phyloP scores from a whole-genome alignment of 2,113 vertebrate species.

The Cryptomyrus ogoouensis region DNA sequence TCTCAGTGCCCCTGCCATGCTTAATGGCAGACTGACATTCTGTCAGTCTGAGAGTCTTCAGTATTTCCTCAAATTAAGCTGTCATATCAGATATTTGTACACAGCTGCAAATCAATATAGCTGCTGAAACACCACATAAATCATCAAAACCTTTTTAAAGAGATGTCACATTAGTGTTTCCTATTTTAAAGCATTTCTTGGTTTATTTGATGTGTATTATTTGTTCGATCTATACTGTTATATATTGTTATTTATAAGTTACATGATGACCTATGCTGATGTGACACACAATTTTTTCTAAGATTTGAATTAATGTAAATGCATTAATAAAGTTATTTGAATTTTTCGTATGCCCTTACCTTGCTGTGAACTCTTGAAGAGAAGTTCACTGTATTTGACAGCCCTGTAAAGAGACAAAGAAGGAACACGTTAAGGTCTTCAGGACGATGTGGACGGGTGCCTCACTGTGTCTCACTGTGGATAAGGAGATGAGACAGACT shows the following conservation, averaged over 20 bases:
- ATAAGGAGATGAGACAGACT: background rate
- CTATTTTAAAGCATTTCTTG: background rate
- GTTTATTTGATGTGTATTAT: background rate
- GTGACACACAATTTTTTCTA: background rate
- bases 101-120: background rate
- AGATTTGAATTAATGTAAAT: background rate
- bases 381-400: background rate
- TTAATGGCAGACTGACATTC: background rate
- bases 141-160: background rate
- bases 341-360: slow-evolving; percentile 4
- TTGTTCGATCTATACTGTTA: background rate
- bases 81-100: background rate
- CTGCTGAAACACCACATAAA: background rate
- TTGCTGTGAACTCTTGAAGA: background rate
- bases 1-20: background rate
- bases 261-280: background rate
- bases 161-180: background rate
- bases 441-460: background rate
- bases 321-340: background rate
- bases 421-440: background rate
- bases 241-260: background rate
- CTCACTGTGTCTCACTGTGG: background rate
- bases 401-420: slow-evolving; percentile 11
- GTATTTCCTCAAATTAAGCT: background rate
- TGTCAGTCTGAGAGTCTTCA: background rate